Evolutionary conservation across 2,888 invertebrate genomes (phyloP).

Genomic region (Euphydryas editha): DNA sequence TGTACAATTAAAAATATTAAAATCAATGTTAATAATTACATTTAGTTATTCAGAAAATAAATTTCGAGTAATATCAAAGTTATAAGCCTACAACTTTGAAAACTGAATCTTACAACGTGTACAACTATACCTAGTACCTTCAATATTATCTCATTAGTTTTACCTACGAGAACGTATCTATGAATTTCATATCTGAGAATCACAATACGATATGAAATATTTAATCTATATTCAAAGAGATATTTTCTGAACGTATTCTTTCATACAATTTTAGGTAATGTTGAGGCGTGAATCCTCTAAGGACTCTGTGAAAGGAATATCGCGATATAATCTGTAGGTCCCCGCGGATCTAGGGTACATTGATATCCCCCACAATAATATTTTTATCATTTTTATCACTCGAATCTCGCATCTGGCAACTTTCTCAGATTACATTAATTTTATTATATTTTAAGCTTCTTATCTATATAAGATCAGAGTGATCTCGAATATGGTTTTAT

Average conservation of each 20-base stretch:
- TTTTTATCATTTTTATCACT: constrained; percentile 4
- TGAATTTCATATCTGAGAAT: too few species aligned
- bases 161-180: too few species aligned
- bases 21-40: too few species aligned
- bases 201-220: neutral
- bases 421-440: constrained; percentile 9
- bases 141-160: too few species aligned
- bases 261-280: neutral
- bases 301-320: neutral
- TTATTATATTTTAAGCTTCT: neutral
- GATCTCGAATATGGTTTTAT: neutral
- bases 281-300: neutral
- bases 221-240: neutral
- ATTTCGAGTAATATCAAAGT: too few species aligned
- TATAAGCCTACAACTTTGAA: too few species aligned
- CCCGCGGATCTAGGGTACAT: neutral
- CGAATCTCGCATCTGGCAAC: constrained; percentile 8
- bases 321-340: neutral
- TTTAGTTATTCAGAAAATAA: too few species aligned
- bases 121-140: too few species aligned
- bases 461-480: too few species aligned
- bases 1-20: too few species aligned
- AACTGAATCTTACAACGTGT: too few species aligned
- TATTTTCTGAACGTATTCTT: neutral
- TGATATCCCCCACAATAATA: constrained; percentile 8